Evolutionary conservation across 2,113 vertebrate genomes (phyloP), one percentile per base, ranked within the genome.

Genomic region (Sphaerodactylus townsendi): DNA sequence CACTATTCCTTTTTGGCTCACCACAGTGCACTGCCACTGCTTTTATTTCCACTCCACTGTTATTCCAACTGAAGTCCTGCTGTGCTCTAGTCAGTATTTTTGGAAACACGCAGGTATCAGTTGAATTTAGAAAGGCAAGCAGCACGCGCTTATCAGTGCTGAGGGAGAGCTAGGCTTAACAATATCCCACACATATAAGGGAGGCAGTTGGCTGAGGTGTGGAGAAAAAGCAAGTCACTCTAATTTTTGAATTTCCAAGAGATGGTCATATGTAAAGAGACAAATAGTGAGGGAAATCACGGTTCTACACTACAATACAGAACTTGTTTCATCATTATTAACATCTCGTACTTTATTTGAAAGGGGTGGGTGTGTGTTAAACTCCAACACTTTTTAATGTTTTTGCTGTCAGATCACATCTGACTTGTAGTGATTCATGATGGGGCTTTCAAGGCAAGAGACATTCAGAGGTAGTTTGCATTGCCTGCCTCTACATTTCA

Each of bases 151-250:
- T 93, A 93, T 91, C 95, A 94, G 85, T 88, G 15, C 75, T 39
- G 86, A 81, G 88, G 94, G 88, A 94, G 92, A 94, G 95, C 74
- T 69, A 75, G 46, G 90, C 94, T 93, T 90, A 94, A 95, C n/a
- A 96, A 97, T 96, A 96, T 59, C 92, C 53, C 85, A 75, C 84
- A 30, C 86, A 78, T 91, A 86, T 83, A 81, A 0, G 3, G 87
- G 90, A 89, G 87, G 56, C 79, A 71, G 90, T 79, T 85, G 28
- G 66, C 74, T 81, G 91, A 74, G 89, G 87, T 91, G 87, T 87
- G 84, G 86, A 90, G 37, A 75, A 82, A 74, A 71, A 83, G 86
- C 37, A 44, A 85, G 79, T 82, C 71, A 23, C 35, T 70, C 1
- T 21, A n/a, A 59, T 65, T 33, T 68, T 77, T 69, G 3, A 66